Conservation (phyloP, 2,113 vertebrate genomes). For the Elgaria multicarinata region DNA sequence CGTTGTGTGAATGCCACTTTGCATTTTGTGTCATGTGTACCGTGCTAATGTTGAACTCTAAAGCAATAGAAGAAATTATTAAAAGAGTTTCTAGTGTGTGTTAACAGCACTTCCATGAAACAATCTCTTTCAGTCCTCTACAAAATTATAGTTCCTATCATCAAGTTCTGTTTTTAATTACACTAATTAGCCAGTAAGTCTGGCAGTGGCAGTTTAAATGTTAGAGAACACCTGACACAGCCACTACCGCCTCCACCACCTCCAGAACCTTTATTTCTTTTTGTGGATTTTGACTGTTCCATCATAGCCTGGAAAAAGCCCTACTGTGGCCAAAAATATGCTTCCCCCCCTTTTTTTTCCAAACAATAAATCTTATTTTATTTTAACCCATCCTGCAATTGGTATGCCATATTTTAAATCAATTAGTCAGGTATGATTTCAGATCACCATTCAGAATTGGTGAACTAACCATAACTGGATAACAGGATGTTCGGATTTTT, state of each 20-base stretch:
- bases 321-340: neutral
- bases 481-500: neutral
- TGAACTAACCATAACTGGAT: no score
- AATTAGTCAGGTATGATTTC: neutral
- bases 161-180: constrained; percentile 12
- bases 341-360: neutral
- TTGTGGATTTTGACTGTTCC: neutral
- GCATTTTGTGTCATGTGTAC: neutral
- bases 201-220: constrained; percentile 16
- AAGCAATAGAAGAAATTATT: neutral
- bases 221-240: neutral
- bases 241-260: neutral
- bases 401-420: neutral
- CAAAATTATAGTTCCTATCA: constrained; percentile 23
- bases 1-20: neutral
- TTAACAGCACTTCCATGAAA: neutral
- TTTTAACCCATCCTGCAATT: no score
- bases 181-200: constrained; percentile 5
- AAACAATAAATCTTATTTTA: neutral
- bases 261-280: neutral
- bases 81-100: neutral
- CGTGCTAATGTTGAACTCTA: neutral
- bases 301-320: neutral
- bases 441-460: neutral
- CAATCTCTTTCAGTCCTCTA: neutral